A percentile compares a stretch with the other conserved stretches of the same genome.
phyloP scores from a whole-genome alignment of 2,888 invertebrate species.

The Congeria kusceri region DNA sequence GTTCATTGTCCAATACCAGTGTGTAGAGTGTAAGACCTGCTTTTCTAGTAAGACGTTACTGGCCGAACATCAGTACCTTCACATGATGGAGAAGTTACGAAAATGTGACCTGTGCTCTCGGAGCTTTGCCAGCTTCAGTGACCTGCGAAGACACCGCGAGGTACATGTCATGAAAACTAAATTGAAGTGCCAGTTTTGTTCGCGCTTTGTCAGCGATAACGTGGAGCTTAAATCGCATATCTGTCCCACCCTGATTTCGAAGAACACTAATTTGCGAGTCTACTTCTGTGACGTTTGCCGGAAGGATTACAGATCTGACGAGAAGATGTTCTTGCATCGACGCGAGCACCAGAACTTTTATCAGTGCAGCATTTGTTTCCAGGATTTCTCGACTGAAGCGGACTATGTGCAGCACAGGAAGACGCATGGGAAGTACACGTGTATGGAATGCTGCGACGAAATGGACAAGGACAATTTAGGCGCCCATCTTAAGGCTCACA shows the following conservation, averaged over 20 bases:
- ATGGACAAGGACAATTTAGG: constrained; percentile 40
- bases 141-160: constrained; percentile 52
- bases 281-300: constrained; percentile 62
- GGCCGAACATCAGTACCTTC: constrained; percentile 62
- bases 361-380: constrained; percentile 50
- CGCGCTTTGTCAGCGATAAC: constrained; percentile 49
- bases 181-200: constrained; percentile 40
- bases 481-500: constrained; percentile 54
- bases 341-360: constrained; percentile 57
- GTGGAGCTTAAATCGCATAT: constrained; percentile 48
- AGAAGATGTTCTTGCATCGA: constrained; percentile 56
- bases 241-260: constrained; percentile 33
- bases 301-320: constrained; percentile 54
- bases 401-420: constrained; percentile 58
- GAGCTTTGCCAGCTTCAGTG: constrained; percentile 35
- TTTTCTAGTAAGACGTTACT: constrained; percentile 57
- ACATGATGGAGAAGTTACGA: constrained; percentile 53
- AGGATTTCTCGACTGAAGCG: constrained; percentile 40
- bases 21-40: constrained; percentile 60
- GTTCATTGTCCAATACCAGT: constrained; percentile 64
- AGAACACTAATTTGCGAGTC: constrained; percentile 22
- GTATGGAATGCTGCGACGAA: constrained; percentile 56
- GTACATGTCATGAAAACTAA: constrained; percentile 52
- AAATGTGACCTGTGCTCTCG: constrained; percentile 61
- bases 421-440: constrained; percentile 47